Base-by-base conservation (phyloP, 2,113 vertebrate species). In the Ornithorhynchus anatinus region DNA sequence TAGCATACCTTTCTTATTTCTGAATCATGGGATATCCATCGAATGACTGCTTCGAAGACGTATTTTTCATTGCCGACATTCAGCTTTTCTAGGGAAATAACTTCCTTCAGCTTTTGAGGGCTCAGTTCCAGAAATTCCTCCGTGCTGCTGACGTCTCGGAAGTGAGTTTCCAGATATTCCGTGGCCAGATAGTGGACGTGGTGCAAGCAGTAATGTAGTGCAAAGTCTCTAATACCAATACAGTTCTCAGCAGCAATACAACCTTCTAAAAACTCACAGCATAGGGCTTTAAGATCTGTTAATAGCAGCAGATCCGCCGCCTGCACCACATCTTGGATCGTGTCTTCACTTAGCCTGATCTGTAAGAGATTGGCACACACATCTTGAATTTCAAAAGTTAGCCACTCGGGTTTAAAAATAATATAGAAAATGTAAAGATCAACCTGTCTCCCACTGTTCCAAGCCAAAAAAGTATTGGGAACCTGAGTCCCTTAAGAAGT, bases 231-330 rank as follows among this genome's bases (percentile, higher is more conserved):
- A 86, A 99, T 99, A 44, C 98, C 98, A 1, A 99, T 95, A 92
- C 97, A 99, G 93, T 99, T 99, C 89, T 99, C 97, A 0, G 97
- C 97, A 1, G 94, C 95, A 68, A 99, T 97, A 88, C 97, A 99
- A 89, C 96, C 94, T 89, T 99, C 96, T 52, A 99, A 59, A 89
- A 99, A 99, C 93, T 99, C 95, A 57, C 97, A 99, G 91, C 98
- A 99, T 79, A 99, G 90, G 8, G 90, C 87, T 91, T 99, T 99
- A 9, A 99, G 96, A 84, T 99, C 98, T 0, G 96, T 97, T 80
- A 99, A 94, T 69, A 99, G 95, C 45, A 99, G 94, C 61, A 99
- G 92, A 89, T 99, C 98, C 0, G 98, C 97, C 1, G 97, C 97
- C 82, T 99, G 98, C 16, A 99, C 96, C 77, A 98, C 95, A 66